Percentiles rank a stretch among this genome's conserved stretches.
Evolutionary conservation across 2,113 vertebrate species (phyloP).

Genomic region (Lichenostomus cassidix): DNA sequence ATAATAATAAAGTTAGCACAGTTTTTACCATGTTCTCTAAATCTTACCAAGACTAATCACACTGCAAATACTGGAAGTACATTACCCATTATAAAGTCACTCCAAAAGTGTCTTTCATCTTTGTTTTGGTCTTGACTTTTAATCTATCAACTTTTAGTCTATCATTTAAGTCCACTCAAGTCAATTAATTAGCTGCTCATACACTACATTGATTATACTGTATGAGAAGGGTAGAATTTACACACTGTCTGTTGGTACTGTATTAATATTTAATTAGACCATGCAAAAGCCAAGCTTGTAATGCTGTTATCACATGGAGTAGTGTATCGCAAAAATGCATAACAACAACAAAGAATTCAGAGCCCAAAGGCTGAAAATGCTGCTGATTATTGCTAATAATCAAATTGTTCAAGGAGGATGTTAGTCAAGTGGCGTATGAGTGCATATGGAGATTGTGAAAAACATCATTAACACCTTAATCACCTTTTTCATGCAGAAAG

Average conservation of each 20-base stretch:
- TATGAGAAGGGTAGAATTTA: neutral
- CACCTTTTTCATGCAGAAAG: neutral
- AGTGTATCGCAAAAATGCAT: neutral
- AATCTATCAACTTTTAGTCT: neutral
- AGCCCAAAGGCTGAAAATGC: neutral
- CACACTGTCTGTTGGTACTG: neutral
- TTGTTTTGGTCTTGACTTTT: neutral
- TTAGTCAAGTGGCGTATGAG: neutral
- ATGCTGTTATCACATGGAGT: neutral
- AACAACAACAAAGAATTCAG: neutral
- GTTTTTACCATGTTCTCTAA: neutral
- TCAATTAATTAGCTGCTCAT: neutral
- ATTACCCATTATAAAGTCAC: neutral
- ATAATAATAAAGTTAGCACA: neutral
- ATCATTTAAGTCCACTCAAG: neutral
- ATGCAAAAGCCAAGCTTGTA: neutral
- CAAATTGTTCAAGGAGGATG: neutral
- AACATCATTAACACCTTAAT: neutral
- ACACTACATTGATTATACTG: neutral
- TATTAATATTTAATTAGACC: neutral
- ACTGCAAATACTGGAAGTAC: neutral
- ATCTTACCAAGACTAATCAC: neutral
- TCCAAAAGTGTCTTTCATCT: neutral
- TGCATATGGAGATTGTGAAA: neutral
- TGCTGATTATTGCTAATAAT: neutral